Conservation (phyloP, 2,797 vertebrate species). For the Remorina albescens region DNA sequence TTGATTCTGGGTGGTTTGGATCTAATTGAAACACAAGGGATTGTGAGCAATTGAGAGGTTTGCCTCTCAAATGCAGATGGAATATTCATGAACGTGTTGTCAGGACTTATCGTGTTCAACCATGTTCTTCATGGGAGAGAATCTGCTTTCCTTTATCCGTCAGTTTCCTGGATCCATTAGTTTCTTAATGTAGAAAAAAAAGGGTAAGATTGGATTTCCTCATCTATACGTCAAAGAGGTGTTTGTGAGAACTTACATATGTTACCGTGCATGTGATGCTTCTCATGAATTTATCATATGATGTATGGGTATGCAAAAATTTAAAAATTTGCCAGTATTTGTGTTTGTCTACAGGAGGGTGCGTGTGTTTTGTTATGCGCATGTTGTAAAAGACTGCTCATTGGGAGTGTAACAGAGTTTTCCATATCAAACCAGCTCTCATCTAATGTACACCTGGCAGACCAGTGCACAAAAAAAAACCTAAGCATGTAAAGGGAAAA, state of each 20-base stretch:
- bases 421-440: background rate
- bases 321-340: background rate
- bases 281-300: background rate
- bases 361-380: background rate
- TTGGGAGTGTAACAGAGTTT: background rate
- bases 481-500: background rate
- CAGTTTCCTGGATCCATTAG: slow-evolving; percentile 18
- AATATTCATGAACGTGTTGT: slow-evolving; percentile 73
- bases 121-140: slow-evolving; percentile 50
- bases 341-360: background rate
- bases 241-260: background rate
- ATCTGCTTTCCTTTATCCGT: slow-evolving; percentile 32
- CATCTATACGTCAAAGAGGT: background rate
- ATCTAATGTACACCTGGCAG: background rate
- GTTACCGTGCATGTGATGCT: slow-evolving; percentile 1
- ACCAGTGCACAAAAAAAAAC: background rate
- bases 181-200: slow-evolving; percentile 12
- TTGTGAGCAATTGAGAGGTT: slow-evolving; percentile 60
- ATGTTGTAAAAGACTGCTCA: background rate
- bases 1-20: slow-evolving; percentile 67
- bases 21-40: slow-evolving; percentile 76
- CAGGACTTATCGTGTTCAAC: slow-evolving; percentile 48
- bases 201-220: slow-evolving; percentile 17
- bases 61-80: slow-evolving; percentile 46
- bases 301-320: background rate